Base-by-base conservation (phyloP, 2,797 vertebrate species). In the Crenuchus spilurus region DNA sequence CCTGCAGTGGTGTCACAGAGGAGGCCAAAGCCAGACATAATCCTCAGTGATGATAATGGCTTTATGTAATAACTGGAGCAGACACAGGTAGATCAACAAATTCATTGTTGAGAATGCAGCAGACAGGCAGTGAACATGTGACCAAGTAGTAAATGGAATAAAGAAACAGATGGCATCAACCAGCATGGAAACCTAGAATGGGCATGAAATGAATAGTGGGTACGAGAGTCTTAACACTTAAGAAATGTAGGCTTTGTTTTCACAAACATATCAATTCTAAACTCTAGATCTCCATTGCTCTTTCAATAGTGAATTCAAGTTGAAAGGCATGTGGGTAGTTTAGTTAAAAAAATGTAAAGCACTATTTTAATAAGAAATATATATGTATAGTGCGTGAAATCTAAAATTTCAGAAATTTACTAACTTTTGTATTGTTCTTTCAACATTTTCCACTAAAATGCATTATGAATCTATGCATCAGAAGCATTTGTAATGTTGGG, bases 31-130 rank as follows among this genome's bases (percentile, higher is more conserved):
- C 70, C 51, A 58, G 52, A 46, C 44, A 61, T 77, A 80, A 70
- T 80, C 66, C 68, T 44, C 66, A 60, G 49, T 74, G 64, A 74
- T 70, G 61, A 74, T 80, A 77, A 78, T 75, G 68, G 68, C 63
- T 78, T 78, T 78, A 75, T 68, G 13, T 78, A 72, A 81, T 68
- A 75, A 68, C 62, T 79, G 30, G 63, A 57, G n/a, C 55, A 75
- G 54, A 46, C 62, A 69, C 71, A 77, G 79, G 75, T 77, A 65
- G 18, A 74, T 54, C 62, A 74, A 77, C 71, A 71, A 26, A 67
- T 55, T 54, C 18, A 64, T 20, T 7, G 5, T 26, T 46, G 62
- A n/a, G 28, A 30, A 48, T 44, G 28, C 35, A 52, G 31, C 6
- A 2, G 9, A 26, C 31, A 62, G 48, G 46, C 54, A 28, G 41